Percentiles rank a stretch among this genome's conserved stretches.
Conservation (phyloP, 35 echinoderm and acorn worm genomes). For the Lytechinus pictus region DNA sequence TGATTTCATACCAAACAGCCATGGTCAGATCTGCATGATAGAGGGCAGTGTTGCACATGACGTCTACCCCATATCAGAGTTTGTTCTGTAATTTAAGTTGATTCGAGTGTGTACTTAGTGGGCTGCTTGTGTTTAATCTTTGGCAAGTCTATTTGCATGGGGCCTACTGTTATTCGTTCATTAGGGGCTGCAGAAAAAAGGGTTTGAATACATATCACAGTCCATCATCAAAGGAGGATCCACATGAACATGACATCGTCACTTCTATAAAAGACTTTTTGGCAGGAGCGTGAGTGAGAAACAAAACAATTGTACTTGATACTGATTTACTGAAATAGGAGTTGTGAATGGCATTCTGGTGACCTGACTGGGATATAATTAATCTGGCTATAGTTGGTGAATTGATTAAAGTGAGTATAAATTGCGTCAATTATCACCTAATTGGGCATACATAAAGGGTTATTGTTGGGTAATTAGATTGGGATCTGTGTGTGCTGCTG, state of each 20-base stretch:
- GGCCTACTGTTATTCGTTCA: slow-evolving; percentile 12
- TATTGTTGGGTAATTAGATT: background rate
- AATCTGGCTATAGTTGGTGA: background rate
- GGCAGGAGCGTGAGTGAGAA: background rate
- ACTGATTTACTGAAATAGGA: background rate
- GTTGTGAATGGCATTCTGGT: background rate
- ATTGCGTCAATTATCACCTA: background rate
- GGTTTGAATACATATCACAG: background rate
- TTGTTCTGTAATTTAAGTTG: background rate
- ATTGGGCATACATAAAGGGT: background rate
- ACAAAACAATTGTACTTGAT: background rate
- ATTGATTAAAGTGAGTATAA: background rate
- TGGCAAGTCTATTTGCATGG: slow-evolving; percentile 6
- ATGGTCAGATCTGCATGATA: background rate
- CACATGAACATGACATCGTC: background rate
- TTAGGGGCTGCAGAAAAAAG: slow-evolving; percentile 8
- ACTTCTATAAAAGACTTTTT: background rate
- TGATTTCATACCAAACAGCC: background rate
- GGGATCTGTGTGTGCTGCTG: background rate
- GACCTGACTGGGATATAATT: background rate
- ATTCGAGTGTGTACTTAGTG: slow-evolving; percentile 18
- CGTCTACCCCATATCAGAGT: background rate
- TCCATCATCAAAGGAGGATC: background rate
- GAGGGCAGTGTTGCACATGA: background rate
- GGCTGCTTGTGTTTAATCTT: slow-evolving; percentile 39